Conservation (phyloP, 2,797 vertebrate genomes). For the Takifugu rubripes region DNA sequence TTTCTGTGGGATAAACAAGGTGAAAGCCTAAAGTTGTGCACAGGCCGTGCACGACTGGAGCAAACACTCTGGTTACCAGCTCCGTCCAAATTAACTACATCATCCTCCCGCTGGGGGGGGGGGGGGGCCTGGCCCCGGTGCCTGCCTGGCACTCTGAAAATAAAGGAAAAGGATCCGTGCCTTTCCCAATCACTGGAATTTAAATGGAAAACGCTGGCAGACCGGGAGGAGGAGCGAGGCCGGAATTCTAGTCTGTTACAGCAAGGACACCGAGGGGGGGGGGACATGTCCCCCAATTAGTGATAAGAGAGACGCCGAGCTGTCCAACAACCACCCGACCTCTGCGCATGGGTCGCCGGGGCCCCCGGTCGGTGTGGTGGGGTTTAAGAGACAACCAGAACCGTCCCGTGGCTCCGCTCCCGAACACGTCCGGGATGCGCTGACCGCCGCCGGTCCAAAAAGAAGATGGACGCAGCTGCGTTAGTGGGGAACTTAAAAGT, state of each 20-base stretch:
- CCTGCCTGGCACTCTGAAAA: constrained; percentile 55
- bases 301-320: constrained; percentile 8
- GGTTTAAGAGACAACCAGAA: not conserved
- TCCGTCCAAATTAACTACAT: constrained; percentile 27
- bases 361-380: no score
- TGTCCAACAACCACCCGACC: not conserved
- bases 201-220: constrained; percentile 59
- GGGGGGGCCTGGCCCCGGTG: constrained; percentile 43
- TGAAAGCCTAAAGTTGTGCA: no score
- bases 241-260: constrained; percentile 30
- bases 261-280: constrained; percentile 16
- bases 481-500: constrained; percentile 48
- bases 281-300: constrained; percentile 20
- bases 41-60: constrained; percentile 7
- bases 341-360: not conserved
- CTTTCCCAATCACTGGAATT: constrained; percentile 73
- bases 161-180: constrained; percentile 68
- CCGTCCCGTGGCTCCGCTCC: no score
- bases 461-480: constrained; percentile 36
- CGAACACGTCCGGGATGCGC: no score
- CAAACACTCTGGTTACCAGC: constrained; percentile 26
- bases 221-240: constrained; percentile 33
- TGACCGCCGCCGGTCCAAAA: not conserved
- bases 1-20: no score
- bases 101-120: not conserved